Base-by-base conservation (phyloP, 2,888 invertebrate genomes). In the Sphinx pinastri region DNA sequence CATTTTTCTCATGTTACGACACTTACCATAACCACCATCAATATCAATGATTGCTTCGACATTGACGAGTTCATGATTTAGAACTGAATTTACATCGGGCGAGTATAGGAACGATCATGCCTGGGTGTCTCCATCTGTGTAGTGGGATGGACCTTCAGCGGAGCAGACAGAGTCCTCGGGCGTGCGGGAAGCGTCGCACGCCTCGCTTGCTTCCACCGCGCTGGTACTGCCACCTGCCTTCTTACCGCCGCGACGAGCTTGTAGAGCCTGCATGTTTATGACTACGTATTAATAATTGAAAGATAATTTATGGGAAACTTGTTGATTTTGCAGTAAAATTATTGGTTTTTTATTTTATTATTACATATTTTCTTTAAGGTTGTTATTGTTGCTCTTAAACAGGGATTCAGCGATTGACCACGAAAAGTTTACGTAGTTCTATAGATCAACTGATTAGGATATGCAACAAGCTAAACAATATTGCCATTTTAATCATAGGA, bases 101-200 rank as follows among this genome's bases (percentile, higher is more conserved):
- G 68, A 16, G 57, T 38, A 0, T n/a, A 13, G 52, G 0, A 60
- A 60, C 31, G 74, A 87, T 91, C 89, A 94, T 83, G 93, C 91
- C 70, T 90, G 91, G 72, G 93, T 90, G 79, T 95, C 94, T 71
- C 94, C 95, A 77, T 95, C 95, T 59, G 95, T 95, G 84, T 95
- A 94, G 81, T 95, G 96, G 74, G 96, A 96, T 72, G 97, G 97
- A 3, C 97, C 98, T 90, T 98, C 98, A 77, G 95, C 96, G 81
- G 98, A 98, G 91, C 98, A 98, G 59, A 98, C 97, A 1, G 98
- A 98, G 91, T 98, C 98, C 89, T 98, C 98, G 13, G 98, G 98
- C 19, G 98, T 98, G 76, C 97, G 95, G 31, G 98, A 98, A 68
- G 96, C 96, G 90, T 98, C 98, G 19, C 96, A 92, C 0, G 88